Percentiles rank a stretch among this genome's conserved stretches.
Conservation (phyloP, 2,888 invertebrate genomes). For the Zaprionus obscuricornis region DNA sequence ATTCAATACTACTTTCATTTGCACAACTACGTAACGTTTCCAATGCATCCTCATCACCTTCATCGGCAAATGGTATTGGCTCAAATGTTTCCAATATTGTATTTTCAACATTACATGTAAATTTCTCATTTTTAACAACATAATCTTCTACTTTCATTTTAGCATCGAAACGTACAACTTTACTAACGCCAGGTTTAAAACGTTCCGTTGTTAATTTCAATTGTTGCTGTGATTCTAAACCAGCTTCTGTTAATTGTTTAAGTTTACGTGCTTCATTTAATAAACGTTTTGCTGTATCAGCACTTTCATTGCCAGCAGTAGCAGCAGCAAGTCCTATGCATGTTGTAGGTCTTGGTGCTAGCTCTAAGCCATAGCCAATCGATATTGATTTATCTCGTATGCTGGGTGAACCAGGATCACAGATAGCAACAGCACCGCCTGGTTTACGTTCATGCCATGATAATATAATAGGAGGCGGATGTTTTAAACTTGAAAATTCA, state of each 20-base stretch:
- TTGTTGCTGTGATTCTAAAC: constrained; percentile 58
- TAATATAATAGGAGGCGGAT: constrained; percentile 83
- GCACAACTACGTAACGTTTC: constrained; percentile 64
- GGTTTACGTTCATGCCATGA: constrained; percentile 90
- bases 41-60: constrained; percentile 76
- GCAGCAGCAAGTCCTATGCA: constrained; percentile 85
- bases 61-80: constrained; percentile 83
- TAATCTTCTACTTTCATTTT: constrained; percentile 82
- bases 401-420: constrained; percentile 85
- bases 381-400: constrained; percentile 91
- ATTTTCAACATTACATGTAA: constrained; percentile 83
- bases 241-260: constrained; percentile 61
- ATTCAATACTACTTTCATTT: constrained; percentile 49
- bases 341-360: constrained; percentile 88
- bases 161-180: constrained; percentile 83
- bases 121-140: constrained; percentile 80
- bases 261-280: constrained; percentile 66
- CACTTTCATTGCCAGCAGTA: constrained; percentile 65
- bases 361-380: constrained; percentile 89
- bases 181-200: constrained; percentile 82
- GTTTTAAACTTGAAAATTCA: constrained; percentile 85
- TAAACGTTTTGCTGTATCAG: constrained; percentile 55
- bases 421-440: constrained; percentile 68
- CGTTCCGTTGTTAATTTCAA: constrained; percentile 60
- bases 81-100: constrained; percentile 83